Evolutionary conservation across 2,797 vertebrate species (phyloP).

Genomic region (Mastacembelus armatus): DNA sequence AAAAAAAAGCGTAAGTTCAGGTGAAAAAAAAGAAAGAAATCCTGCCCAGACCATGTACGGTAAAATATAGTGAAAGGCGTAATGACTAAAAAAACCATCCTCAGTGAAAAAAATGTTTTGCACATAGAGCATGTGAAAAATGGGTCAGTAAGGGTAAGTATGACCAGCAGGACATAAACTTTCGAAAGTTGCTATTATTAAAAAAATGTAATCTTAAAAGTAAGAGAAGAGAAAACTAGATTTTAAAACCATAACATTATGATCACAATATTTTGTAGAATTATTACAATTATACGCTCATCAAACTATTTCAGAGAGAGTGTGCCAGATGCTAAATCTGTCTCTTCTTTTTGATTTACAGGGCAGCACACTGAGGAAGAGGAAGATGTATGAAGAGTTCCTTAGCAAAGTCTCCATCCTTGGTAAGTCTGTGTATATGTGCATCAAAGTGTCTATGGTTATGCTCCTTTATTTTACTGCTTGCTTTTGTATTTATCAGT

Average conservation of each 20-base stretch:
- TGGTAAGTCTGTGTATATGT: constrained; percentile 79
- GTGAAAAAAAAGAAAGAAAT: background rate
- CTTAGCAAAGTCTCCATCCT: constrained; percentile 98
- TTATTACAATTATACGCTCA: background rate
- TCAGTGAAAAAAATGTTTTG: background rate
- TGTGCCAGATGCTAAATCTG: constrained; percentile 7
- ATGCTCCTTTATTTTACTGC: constrained; percentile 51
- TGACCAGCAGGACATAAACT: too few species aligned
- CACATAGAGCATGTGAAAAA: background rate
- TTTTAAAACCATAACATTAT: background rate
- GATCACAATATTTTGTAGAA: constrained; percentile 8
- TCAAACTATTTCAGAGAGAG: background rate
- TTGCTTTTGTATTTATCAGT: constrained; percentile 9
- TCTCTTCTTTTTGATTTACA: constrained; percentile 72
- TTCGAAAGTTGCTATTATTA: background rate
- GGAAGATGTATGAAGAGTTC: constrained; percentile 98
- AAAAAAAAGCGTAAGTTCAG: background rate
- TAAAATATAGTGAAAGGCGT: background rate
- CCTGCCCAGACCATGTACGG: background rate
- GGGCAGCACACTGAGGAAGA: constrained; percentile 95
- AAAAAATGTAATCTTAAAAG: background rate
- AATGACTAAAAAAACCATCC: background rate
- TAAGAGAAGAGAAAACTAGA: constrained; percentile 1
- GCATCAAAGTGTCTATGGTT: background rate
- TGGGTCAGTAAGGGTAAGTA: background rate